Base-by-base conservation (phyloP, 2,797 vertebrate species). In the Limosa lapponica region DNA sequence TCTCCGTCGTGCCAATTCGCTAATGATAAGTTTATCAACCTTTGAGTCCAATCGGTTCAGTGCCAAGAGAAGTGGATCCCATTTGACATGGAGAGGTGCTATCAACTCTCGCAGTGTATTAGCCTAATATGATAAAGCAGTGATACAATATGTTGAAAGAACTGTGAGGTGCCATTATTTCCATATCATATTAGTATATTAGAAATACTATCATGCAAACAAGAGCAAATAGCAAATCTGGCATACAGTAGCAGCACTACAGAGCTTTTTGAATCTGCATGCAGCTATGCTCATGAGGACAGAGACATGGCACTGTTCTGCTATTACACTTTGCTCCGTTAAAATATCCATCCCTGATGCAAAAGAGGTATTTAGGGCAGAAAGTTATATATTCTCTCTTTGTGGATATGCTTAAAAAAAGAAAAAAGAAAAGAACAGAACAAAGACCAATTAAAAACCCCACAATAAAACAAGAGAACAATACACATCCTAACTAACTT, bases 81-180 rank as follows among this genome's bases (percentile, higher is more conserved):
- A 98, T 98, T 98, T 98, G 98, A 97, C 98, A 98, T 98, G 98
- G 98, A 98, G 98, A 98, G 97, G 97, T 98, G 97, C 98, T 98
- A 98, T 96, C 98, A 98, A 98, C 98, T 98, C 98, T 98, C 96
- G 98, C 96, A 98, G 98, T 98, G 97, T 98, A 98, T 98, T 98
- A 98, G 98, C 98, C 98, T 98, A 98, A 98, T 98, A 98, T 57
- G 97, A 98, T 98, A 98, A 98, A 98, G 98, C 98, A 98, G 98
- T 98, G 98, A 98, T 98, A 98, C 98, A 98, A 98, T 97, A 98
- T 81, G 95, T 97, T 98, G 97, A 98, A 98, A 98, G 98, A 98
- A 97, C 89, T 96, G 98, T 96, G 97, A 97, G 70, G 97, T 96
- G 97, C 95, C 93, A 96, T 98, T 96, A 98, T 96, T 98, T 97